Base-by-base conservation (phyloP, 2,888 invertebrate species). In the Polyommatus iphigenia region DNA sequence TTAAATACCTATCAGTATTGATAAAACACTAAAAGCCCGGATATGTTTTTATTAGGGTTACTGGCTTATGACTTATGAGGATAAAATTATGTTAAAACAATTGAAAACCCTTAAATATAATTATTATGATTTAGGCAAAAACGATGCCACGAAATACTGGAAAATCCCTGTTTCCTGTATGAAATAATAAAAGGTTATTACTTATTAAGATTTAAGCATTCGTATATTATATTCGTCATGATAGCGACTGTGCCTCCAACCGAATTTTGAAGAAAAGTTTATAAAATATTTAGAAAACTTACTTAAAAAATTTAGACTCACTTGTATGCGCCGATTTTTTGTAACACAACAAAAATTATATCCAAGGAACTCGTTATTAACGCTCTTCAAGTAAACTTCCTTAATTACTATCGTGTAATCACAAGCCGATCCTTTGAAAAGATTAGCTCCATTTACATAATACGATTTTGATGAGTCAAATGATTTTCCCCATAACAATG, bases 381-480 rank as follows among this genome's bases (percentile, higher is more conserved):
- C 13, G 10, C 10, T 24, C 2, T 13, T 62, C 24, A 24, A 20
- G 24, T 24, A 10, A 62, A 62, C 62, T 24, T 24, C 62, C 62
- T 62, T 62, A 62, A 10, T 46, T 46, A 46, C 46, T 46, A 46
- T 13, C 46, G 10, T 46, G 46, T 62, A 24, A 62, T 67, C 24
- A 32, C 67, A 15, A 67, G 29, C 29, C 15, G 67, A 67, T 67
- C 29, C 67, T 67, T 67, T 67, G 29, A 67, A 62, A 32, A 67
- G 67, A 67, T 67, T 18, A 67, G 67, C 29, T 32, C 29, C 7
- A 67, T 67, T 67, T 67, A 67, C 29, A 29, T 67, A 67, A 67
- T 67, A 67, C 15, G 67, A 32, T 29, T 67, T 67, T 67, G 67
- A 67, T 67, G 67, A 67, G 67, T 32, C 67, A 15, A 67, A 32